Base-by-base conservation (phyloP, 2,113 vertebrate genomes). In the Lasiurus cinereus region DNA sequence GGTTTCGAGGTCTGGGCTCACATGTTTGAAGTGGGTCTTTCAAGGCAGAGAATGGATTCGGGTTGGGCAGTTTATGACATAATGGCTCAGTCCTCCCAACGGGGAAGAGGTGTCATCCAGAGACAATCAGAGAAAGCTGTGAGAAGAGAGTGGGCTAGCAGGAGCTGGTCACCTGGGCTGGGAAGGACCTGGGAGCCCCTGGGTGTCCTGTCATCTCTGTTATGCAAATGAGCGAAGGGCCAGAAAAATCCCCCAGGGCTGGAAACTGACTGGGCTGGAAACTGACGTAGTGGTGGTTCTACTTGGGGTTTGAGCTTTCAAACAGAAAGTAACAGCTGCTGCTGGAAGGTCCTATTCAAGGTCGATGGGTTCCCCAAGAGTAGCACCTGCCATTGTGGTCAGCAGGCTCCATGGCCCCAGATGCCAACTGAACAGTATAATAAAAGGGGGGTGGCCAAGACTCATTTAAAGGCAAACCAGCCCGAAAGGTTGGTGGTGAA, bases 261-360 rank as follows among this genome's bases (percentile, higher is more conserved):
- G 69, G 84, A 95, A 95, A 87, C 69, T 67, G 74, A 95, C 14
- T n/a, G 14, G 48, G 24, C 73, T 86, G 69, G 84, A 95, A 95
- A 87, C 69, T 67, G 74, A 95, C 14, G 14, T 66, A 11, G 24
- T 50, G 22, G 70, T 89, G 83, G 52, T 6, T 50, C 56, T 70
- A 24, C 69, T 33, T 64, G 13, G 66, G 66, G 48, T 59, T 77
- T 43, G 43, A 83, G 19, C 54, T 95, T 94, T 96, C 93, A 90
- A 77, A 93, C 62, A 92, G 91, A 64, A 97, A 92, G n/a, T 59
- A 50, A 21, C 88, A 94, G 46, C 79, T 95, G 88, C 52, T 72
- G 29, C 11, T 92, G 56, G 70, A 48, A 83, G 54, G 80, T 7
- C 29, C 50, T 7, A 8, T 43, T 29, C 18, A 8, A 78, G 79